Percentiles rank a stretch among this genome's conserved stretches.
Conservation (phyloP, 2,113 vertebrate species). For the Clarias batrachus region DNA sequence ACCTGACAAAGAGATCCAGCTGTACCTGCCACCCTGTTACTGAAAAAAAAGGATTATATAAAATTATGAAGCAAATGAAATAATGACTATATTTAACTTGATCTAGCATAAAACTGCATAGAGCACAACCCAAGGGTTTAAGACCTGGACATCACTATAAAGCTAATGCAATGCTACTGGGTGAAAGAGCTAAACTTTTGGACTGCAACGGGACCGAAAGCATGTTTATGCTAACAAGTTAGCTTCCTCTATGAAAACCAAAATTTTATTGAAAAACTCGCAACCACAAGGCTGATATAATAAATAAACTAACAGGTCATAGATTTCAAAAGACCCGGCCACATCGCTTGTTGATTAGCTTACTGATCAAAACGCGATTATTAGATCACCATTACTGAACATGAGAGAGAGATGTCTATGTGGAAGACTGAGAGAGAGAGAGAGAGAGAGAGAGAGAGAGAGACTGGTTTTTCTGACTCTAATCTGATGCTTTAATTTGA, state of each 20-base stretch:
- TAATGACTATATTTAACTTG: neutral
- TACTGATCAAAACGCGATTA: neutral
- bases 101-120: neutral
- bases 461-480: neutral
- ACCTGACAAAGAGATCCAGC: neutral
- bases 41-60: no score
- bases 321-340: neutral
- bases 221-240: neutral
- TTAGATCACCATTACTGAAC: neutral
- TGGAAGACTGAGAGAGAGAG: neutral
- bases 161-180: neutral
- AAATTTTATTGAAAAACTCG: no score
- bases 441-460: neutral
- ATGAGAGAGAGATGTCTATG: neutral
- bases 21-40: neutral
- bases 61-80: neutral
- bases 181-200: neutral
- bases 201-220: neutral
- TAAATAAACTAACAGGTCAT: neutral
- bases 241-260: neutral
- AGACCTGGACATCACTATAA: neutral
- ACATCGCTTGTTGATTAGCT: neutral
- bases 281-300: neutral
- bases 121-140: neutral
- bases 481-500: constrained; percentile 4